phyloP scores from a whole-genome alignment of 2,113 vertebrate genomes.

The Illadopsis cleaveri region DNA sequence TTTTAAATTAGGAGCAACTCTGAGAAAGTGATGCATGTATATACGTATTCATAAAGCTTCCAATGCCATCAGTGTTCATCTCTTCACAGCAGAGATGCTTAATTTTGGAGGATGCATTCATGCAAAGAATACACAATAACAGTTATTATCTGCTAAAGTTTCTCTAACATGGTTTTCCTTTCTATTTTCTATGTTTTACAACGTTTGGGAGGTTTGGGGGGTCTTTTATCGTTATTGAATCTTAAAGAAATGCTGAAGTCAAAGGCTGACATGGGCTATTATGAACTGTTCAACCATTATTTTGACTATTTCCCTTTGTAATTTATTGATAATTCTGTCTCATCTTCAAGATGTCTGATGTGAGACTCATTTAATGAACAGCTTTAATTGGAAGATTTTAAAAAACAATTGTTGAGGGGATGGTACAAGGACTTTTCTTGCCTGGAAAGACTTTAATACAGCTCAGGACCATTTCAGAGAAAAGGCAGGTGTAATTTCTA shows the following conservation, averaged over 20 bases:
- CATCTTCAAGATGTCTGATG: neutral
- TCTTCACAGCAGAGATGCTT: neutral
- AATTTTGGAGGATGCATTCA: neutral
- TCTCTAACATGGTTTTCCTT: neutral
- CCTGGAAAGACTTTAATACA: neutral
- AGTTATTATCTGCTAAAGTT: neutral
- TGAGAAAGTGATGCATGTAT: neutral
- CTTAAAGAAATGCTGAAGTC: neutral
- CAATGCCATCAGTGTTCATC: neutral
- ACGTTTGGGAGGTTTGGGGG: neutral
- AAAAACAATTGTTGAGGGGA: neutral
- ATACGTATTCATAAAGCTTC: neutral
- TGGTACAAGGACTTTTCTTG: neutral
- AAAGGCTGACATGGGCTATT: neutral
- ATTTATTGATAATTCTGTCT: neutral
- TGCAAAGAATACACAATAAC: neutral
- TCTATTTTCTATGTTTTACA: neutral
- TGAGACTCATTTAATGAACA: neutral
- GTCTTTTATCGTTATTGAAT: neutral
- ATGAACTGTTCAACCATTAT: neutral
- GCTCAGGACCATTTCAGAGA: neutral
- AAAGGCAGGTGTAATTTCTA: neutral
- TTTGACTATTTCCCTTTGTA: neutral
- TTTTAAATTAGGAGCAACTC: neutral
- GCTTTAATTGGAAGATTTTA: neutral